A percentile compares a stretch with the other conserved stretches of the same genome.
Conservation (phyloP, 2,888 invertebrate species). For the Apodemia hepburni region DNA sequence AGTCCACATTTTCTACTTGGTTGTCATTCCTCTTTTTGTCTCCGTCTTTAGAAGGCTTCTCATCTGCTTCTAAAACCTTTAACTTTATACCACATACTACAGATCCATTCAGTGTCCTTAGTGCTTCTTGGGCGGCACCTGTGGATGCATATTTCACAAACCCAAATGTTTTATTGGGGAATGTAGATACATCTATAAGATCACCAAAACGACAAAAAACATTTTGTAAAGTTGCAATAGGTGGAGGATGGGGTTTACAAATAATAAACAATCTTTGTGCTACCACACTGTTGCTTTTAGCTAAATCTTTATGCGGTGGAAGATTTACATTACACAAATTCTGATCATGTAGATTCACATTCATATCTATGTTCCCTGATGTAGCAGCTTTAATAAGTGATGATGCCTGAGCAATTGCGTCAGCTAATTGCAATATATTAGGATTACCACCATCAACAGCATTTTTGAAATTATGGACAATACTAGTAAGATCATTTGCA, state of each 20-base stretch:
- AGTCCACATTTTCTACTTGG: constrained; percentile 38
- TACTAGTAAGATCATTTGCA: constrained; percentile 54
- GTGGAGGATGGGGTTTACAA: constrained; percentile 84
- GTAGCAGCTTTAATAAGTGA: constrained; percentile 85
- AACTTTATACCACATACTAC: constrained; percentile 90
- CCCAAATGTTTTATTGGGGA: constrained; percentile 94
- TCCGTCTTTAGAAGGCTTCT: constrained; percentile 61
- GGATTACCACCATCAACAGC: constrained; percentile 52
- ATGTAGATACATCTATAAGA: constrained; percentile 92
- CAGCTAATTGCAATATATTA: constrained; percentile 84
- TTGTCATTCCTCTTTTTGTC: constrained; percentile 38
- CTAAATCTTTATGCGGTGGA: constrained; percentile 86
- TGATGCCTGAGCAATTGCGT: constrained; percentile 89
- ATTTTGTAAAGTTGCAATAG: constrained; percentile 87
- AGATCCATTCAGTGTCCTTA: constrained; percentile 87
- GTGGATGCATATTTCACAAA: constrained; percentile 93
- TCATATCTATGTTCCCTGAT: constrained; percentile 38
- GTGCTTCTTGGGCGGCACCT: constrained; percentile 89
- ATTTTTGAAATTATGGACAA: constrained; percentile 62
- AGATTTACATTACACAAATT: constrained; percentile 83
- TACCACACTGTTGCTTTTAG: constrained; percentile 80
- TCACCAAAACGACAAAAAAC: constrained; percentile 95
- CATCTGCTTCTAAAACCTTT: constrained; percentile 94
- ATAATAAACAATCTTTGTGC: constrained; percentile 86
- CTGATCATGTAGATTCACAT: constrained; percentile 36